A percentile compares a stretch with the other conserved stretches of the same genome.
Evolutionary conservation across 2,797 vertebrate species (phyloP).

Genomic region (Sebastes taczanowskii): DNA sequence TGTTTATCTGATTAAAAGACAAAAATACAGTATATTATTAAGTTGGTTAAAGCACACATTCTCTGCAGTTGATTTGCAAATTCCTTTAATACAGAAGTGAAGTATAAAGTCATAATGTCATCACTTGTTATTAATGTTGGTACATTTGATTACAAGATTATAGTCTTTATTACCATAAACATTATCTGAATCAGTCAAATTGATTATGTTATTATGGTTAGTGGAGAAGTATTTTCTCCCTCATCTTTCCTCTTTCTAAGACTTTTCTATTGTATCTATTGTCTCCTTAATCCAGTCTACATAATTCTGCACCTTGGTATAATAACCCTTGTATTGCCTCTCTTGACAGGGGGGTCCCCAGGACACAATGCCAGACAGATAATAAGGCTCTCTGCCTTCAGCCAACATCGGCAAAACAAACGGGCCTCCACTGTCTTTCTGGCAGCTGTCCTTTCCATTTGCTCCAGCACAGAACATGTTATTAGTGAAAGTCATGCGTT

Average conservation of each 20-base stretch:
- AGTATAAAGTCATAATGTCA: conserved; percentile 5
- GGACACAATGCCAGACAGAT: conserved; percentile 87
- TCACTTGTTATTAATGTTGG: neutral
- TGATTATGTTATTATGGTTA: neutral
- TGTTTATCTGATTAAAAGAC: neutral
- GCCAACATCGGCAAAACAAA: conserved; percentile 71
- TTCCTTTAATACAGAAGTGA: conserved; percentile 21
- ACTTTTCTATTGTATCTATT: conserved; percentile 65
- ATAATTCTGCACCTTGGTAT: conserved; percentile 90
- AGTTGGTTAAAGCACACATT: neutral
- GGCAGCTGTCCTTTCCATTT: conserved; percentile 84
- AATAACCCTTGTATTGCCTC: conserved; percentile 81
- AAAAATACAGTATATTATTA: neutral
- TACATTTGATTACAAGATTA: conserved; percentile 31
- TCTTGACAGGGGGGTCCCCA: conserved; percentile 85
- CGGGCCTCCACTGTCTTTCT: conserved; percentile 89
- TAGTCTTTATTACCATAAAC: neutral
- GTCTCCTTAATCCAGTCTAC: conserved; percentile 89
- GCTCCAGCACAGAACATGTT: conserved; percentile 95
- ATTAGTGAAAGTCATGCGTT: conserved; percentile 68
- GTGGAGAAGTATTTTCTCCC: neutral
- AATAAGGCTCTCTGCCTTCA: conserved; percentile 63
- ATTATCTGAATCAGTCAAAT: neutral
- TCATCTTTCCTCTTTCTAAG: neutral
- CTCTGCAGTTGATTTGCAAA: conserved; percentile 11